phyloP scores from a whole-genome alignment of 2,888 invertebrate species.

The Leucoptera coffeella region DNA sequence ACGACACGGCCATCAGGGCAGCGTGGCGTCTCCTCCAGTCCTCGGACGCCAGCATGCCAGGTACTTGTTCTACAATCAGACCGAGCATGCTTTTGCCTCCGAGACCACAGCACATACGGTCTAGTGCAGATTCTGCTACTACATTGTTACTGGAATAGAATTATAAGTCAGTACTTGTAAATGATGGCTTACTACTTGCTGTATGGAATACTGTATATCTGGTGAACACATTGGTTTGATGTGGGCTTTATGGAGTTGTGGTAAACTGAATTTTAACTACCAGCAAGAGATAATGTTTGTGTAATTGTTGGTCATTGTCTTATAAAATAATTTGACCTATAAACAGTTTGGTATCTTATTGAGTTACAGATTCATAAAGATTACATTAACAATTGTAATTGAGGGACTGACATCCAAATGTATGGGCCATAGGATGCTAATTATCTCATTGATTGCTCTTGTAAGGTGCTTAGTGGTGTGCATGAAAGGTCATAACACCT shows the following conservation, averaged over 20 bases:
- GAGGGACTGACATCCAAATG: slow-evolving; percentile 42
- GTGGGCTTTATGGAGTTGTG: too few relatives aligned
- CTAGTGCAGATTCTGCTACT: slow-evolving; percentile 93
- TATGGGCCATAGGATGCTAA: slow-evolving; percentile 32
- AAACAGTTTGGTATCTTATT: too few relatives aligned
- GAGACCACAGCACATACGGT: slow-evolving; percentile 94
- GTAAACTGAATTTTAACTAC: too few relatives aligned
- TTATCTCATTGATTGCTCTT: slow-evolving; percentile 31
- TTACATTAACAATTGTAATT: slow-evolving; percentile 8
- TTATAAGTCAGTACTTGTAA: background rate
- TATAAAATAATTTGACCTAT: too few relatives aligned
- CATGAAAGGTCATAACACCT: slow-evolving; percentile 13
- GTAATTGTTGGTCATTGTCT: too few relatives aligned
- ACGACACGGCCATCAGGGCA: slow-evolving; percentile 96
- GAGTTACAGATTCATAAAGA: too few relatives aligned
- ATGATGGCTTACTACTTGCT: too few relatives aligned
- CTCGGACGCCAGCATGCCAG: slow-evolving; percentile 75
- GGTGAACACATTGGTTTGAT: background rate
- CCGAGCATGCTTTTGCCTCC: slow-evolving; percentile 89
- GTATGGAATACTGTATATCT: too few relatives aligned
- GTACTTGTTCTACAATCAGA: slow-evolving; percentile 78
- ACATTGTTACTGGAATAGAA: slow-evolving; percentile 71
- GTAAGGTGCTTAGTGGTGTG: slow-evolving; percentile 21
- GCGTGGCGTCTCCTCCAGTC: slow-evolving; percentile 92
- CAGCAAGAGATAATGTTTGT: too few relatives aligned